Evolutionary conservation across 2,113 vertebrate genomes (phyloP).

Genomic region (Trichechus manatus): DNA sequence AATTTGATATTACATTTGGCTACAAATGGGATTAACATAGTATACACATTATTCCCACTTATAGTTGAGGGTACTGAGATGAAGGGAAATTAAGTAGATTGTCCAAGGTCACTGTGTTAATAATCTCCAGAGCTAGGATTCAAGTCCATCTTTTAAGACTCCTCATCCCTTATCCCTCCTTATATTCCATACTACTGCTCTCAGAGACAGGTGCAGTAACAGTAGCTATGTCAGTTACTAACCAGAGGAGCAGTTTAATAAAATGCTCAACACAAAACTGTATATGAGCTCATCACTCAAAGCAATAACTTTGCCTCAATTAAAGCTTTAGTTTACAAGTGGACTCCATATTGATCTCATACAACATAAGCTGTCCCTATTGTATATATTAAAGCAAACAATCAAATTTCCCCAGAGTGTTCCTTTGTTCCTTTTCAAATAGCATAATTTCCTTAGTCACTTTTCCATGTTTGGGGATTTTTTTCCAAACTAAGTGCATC

Average conservation of each 20-base stretch:
- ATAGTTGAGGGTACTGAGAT: background rate
- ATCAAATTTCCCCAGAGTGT: background rate
- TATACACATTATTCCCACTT: background rate
- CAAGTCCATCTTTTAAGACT: background rate
- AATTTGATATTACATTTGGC: background rate
- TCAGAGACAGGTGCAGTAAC: background rate
- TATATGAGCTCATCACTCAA: background rate
- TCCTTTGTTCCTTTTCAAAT: conserved; percentile 6
- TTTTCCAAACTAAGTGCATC: conserved; percentile 15
- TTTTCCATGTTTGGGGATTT: conserved; percentile 43
- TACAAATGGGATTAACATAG: background rate
- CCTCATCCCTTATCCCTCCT: background rate
- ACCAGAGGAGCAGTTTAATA: background rate
- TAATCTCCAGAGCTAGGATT: background rate
- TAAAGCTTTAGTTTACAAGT: conserved; percentile 28
- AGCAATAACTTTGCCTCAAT: conserved; percentile 9
- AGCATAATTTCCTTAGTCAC: conserved; percentile 9
- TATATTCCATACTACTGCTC: background rate
- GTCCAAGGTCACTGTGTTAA: background rate
- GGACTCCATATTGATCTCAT: background rate
- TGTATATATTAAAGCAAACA: conserved; percentile 22
- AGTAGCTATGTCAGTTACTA: background rate
- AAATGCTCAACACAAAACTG: background rate
- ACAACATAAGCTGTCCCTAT: background rate
- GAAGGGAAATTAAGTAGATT: background rate